Percentiles rank a stretch among this genome's conserved stretches.
Conservation (phyloP, 2,113 vertebrate genomes). For the Dicerorhinus sumatrensis region DNA sequence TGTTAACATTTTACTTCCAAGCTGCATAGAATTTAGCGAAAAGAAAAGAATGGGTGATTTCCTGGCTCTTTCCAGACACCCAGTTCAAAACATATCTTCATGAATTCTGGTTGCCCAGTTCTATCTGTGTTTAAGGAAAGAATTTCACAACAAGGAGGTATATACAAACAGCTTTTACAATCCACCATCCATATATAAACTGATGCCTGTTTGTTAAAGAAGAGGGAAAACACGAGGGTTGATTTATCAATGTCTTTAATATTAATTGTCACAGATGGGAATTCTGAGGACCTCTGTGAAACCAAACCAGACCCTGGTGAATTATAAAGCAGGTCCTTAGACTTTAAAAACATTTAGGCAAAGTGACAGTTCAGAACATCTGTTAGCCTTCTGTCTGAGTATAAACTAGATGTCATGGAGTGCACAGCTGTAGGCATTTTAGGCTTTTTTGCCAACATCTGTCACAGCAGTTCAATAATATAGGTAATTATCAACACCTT, state of each 20-base stretch:
- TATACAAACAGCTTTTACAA: slow-evolving; percentile 77
- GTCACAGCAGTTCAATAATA: slow-evolving; percentile 91
- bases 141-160: slow-evolving; percentile 89
- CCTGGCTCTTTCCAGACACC: slow-evolving; percentile 22
- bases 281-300: slow-evolving; percentile 87
- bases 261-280: slow-evolving; percentile 86
- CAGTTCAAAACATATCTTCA: not conserved
- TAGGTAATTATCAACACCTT: slow-evolving; percentile 93
- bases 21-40: not conserved
- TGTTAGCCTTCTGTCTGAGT: slow-evolving; percentile 91
- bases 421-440: slow-evolving; percentile 94
- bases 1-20: slow-evolving; percentile 47
- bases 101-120: not conserved
- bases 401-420: slow-evolving; percentile 88
- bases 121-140: slow-evolving; percentile 75
- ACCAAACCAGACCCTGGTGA: slow-evolving; percentile 84
- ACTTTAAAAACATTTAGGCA: slow-evolving; percentile 88
- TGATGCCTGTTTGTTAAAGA: slow-evolving; percentile 83
- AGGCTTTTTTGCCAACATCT: slow-evolving; percentile 96
- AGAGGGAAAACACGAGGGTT: slow-evolving; percentile 86
- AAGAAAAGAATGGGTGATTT: slow-evolving; percentile 63
- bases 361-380: slow-evolving; percentile 95
- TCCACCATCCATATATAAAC: slow-evolving; percentile 83
- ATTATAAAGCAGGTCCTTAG: slow-evolving; percentile 88
- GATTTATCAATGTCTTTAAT: slow-evolving; percentile 86